phyloP scores from a whole-genome alignment of 2,113 vertebrate genomes.

The Sciurus niger region DNA sequence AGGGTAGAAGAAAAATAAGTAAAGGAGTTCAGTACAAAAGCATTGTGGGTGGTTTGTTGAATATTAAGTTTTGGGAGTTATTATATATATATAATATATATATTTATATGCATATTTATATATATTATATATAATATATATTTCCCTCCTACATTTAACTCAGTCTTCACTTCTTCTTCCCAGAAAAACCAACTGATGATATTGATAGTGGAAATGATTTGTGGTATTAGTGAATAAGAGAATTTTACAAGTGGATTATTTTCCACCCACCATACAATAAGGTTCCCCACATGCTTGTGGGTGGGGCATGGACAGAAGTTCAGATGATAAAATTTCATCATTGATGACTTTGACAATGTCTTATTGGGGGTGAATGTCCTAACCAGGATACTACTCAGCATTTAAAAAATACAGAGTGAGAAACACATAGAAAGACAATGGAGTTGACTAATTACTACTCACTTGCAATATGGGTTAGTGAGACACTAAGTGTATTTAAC shows the following conservation, averaged over 20 bases:
- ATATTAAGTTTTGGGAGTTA: background rate
- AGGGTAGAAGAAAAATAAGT: background rate
- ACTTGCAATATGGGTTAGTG: background rate
- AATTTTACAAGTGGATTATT: background rate
- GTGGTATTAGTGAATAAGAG: background rate
- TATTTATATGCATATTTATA: too few relatives aligned
- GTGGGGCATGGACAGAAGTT: background rate
- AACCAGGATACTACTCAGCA: background rate
- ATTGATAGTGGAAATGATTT: background rate
- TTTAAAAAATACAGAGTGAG: background rate
- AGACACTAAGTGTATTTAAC: background rate
- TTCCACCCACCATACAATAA: background rate
- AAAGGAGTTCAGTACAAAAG: background rate
- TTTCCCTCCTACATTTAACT: background rate
- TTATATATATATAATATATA: background rate
- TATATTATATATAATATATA: too few relatives aligned
- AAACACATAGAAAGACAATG: background rate
- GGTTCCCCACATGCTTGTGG: background rate
- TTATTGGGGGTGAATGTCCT: background rate
- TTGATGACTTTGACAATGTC: background rate
- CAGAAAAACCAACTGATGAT: background rate
- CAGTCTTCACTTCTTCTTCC: constrained; percentile 31
- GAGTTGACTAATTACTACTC: background rate
- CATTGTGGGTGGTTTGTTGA: background rate
- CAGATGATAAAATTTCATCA: background rate